phyloP scores from a whole-genome alignment of 2,888 invertebrate genomes.

The Morpho achilles region DNA sequence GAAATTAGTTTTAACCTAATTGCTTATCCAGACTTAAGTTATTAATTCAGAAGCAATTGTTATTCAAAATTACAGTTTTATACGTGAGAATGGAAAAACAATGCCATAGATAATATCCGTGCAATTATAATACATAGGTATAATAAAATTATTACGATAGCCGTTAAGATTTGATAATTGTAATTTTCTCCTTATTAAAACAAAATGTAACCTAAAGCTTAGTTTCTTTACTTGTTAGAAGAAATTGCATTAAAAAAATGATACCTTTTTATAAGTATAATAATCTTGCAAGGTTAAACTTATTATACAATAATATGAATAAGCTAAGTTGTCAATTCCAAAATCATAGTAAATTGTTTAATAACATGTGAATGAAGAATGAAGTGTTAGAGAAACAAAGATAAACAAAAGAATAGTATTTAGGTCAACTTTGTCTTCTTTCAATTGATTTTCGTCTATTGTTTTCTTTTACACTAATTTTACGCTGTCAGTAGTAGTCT shows the following conservation, averaged over 20 bases:
- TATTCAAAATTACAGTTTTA: background rate
- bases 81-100: slow-evolving; percentile 14
- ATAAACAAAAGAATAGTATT: no score
- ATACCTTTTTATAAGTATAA: background rate
- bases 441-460: no score
- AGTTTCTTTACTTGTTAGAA: no score
- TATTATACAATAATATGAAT: background rate
- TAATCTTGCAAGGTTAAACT: slow-evolving; percentile 6
- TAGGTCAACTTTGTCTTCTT: no score
- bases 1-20: background rate
- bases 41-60: background rate
- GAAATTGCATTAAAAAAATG: background rate
- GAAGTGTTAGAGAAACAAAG: no score
- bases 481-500: no score
- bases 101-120: slow-evolving; percentile 9
- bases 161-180: slow-evolving; percentile 1
- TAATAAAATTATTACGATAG: slow-evolving; percentile 10
- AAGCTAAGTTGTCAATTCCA: no score
- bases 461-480: no score
- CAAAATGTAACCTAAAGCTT: background rate
- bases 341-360: no score
- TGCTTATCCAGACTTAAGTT: background rate
- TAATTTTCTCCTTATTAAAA: background rate
- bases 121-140: slow-evolving; percentile 7
- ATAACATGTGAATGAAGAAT: no score